Base-by-base conservation (phyloP, 2,113 vertebrate genomes). In the Parus major region DNA sequence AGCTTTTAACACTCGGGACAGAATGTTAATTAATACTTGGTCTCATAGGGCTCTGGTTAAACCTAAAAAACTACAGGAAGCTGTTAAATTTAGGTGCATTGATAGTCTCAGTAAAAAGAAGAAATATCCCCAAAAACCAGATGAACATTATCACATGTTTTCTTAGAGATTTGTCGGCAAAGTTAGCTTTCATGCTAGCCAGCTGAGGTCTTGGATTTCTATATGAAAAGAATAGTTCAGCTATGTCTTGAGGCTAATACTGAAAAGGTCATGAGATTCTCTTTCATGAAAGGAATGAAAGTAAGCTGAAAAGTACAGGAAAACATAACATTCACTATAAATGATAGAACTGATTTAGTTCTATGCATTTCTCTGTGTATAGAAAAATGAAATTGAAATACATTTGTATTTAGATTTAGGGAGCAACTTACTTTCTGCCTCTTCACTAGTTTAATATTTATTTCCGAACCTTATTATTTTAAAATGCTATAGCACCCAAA, bases 241-340 rank as follows among this genome's bases (percentile, higher is more conserved):
- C 86, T 96, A 93, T 97, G 87, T 97, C 94, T 96, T 89, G 92
- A 95, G 94, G 96, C 93, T 95, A 96, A 95, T 96, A 87, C 90
- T 92, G 96, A 94, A 97, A 96, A 96, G 95, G 93, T 96, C 93
- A 94, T 91, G 90, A 94, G 90, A 94, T 96, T 97, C 86, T 93
- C 92, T 97, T 97, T 96, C 93, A 95, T 93, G 88, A 82, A 93
- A 87, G 53, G 68, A 96, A 95, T 95, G 92, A 95, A 97, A 96
- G 92, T 82, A 94, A 97, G 88, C 90, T 86, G 90, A 92, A 91
- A 94, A 90, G 83, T 92, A 69, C 79, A 90, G 93, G 82, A 93
- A 95, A 97, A 97, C 90, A 93, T 82, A 96, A 57, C 53, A 1
- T 88, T 95, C 86, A 53, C 63, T 64, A 64, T 86, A 90, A 96